Conservation (phyloP, 2,888 invertebrate genomes). For the Polyploca ridens region DNA sequence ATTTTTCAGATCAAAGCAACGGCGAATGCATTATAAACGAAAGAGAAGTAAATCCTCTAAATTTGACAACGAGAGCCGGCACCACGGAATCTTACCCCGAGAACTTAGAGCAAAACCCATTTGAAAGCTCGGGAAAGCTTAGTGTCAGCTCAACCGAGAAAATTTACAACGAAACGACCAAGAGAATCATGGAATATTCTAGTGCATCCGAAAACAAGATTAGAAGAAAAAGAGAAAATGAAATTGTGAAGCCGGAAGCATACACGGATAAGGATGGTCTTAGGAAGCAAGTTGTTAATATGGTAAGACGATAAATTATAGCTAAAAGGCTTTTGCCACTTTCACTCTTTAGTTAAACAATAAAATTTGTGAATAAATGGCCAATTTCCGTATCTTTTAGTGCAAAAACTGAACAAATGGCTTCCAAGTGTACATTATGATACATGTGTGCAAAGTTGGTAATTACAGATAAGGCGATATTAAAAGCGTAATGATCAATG, state of each 20-base stretch:
- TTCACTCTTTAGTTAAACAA: neutral
- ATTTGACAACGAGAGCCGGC: conserved; percentile 77
- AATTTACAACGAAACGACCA: conserved; percentile 58
- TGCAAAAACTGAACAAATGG: too few relatives aligned
- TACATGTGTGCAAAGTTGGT: too few relatives aligned
- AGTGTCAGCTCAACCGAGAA: conserved; percentile 68
- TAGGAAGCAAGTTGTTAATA: conserved; percentile 88
- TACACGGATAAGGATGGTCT: conserved; percentile 88
- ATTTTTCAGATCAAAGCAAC: conserved; percentile 81
- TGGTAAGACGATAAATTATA: conserved; percentile 82
- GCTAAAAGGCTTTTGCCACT: neutral
- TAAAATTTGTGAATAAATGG: too few relatives aligned
- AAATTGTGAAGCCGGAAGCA: conserved; percentile 89
- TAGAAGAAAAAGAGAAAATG: conserved; percentile 86
- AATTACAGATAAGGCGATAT: too few relatives aligned
- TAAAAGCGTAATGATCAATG: too few relatives aligned
- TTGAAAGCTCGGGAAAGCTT: conserved; percentile 62
- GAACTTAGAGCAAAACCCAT: conserved; percentile 77
- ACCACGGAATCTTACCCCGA: conserved; percentile 75
- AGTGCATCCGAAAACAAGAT: conserved; percentile 69
- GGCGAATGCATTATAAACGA: conserved; percentile 87
- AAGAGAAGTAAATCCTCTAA: conserved; percentile 87
- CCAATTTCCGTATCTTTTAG: too few relatives aligned
- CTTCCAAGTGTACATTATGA: too few relatives aligned
- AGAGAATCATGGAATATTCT: conserved; percentile 53